Conservation (phyloP, 2,797 vertebrate genomes). For the Odontamblyopus rebecca region DNA sequence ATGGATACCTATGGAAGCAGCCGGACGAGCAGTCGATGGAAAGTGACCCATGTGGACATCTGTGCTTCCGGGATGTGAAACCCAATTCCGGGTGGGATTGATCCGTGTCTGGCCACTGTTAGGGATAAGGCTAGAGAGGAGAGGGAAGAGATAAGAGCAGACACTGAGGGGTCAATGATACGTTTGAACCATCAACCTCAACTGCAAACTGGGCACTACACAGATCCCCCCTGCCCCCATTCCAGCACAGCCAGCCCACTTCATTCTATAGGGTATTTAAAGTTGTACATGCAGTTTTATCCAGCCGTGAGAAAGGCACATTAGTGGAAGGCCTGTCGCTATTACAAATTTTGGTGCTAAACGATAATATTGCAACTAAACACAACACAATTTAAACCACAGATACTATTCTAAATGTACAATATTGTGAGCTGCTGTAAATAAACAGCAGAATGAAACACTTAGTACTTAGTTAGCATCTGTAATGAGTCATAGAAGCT, state of each 20-base stretch:
- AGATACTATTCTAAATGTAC: too few species aligned
- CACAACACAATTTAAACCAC: too few species aligned
- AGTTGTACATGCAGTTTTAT: constrained; percentile 40
- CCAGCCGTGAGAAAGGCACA: constrained; percentile 8
- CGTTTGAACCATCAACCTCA: constrained; percentile 64
- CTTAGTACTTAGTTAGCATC: too few species aligned
- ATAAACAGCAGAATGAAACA: too few species aligned
- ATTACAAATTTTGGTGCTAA: too few species aligned
- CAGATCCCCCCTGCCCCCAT: constrained; percentile 13
- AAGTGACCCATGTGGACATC: constrained; percentile 70
- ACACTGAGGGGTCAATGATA: constrained; percentile 65
- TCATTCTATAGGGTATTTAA: constrained; percentile 35
- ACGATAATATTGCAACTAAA: too few species aligned
- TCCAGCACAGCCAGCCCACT: background rate
- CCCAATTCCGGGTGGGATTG: constrained; percentile 73
- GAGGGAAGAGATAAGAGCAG: constrained; percentile 69
- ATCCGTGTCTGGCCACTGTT: constrained; percentile 68
- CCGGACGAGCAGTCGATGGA: constrained; percentile 58
- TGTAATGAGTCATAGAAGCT: too few species aligned
- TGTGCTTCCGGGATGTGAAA: constrained; percentile 74
- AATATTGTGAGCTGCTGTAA: too few species aligned
- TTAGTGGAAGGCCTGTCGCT: background rate
- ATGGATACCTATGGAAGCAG: constrained; percentile 60
- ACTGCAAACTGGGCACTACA: constrained; percentile 47
- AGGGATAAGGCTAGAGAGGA: constrained; percentile 53